A percentile compares a stretch with the other conserved stretches of the same genome.
These are phyloP conservation scores for Luperina testacea DNA, from an alignment of 2,888 invertebrate genomes.

Conservation along the genomic window DNA sequence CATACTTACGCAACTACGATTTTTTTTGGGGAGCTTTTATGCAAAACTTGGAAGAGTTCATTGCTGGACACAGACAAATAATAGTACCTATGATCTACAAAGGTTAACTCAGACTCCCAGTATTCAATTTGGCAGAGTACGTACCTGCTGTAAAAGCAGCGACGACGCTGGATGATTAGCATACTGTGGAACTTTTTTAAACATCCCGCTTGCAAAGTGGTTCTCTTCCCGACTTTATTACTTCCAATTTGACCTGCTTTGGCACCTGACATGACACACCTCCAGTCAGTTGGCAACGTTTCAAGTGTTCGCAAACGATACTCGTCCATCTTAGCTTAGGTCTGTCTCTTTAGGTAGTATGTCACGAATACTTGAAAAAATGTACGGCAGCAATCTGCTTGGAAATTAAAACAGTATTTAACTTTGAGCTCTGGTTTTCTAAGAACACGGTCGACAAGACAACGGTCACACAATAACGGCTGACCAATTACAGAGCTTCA, in stretches of 20 bases:
- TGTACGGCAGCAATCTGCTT: background rate
- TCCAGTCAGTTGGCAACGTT: constrained; percentile 45
- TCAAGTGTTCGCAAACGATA: constrained; percentile 47
- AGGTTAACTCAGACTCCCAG: background rate
- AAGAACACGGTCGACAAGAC: too few species aligned
- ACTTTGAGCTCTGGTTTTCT: too few species aligned
- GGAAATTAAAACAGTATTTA: background rate
- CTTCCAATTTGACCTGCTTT: constrained; percentile 47
- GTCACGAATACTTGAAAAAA: constrained; percentile 14
- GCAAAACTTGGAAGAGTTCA: background rate
- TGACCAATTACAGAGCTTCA: too few species aligned
- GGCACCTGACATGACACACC: constrained; percentile 44
- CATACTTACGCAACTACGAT: too few species aligned
- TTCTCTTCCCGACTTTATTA: constrained; percentile 32
- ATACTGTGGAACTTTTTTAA: constrained; percentile 25
- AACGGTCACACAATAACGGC: too few species aligned
- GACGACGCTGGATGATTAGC: constrained; percentile 1
- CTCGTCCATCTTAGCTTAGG: constrained; percentile 55
- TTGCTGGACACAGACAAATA: background rate
- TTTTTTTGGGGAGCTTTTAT: background rate
- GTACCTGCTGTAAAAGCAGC: background rate
- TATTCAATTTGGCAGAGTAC: background rate
- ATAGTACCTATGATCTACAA: background rate
- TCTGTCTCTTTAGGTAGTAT: constrained; percentile 24
- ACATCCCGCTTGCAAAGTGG: constrained; percentile 28